Evolutionary conservation across 1,140 invertebrate species (phyloP), one percentile per base, ranked within the genome.

Genomic region (Papilio dardanus): DNA sequence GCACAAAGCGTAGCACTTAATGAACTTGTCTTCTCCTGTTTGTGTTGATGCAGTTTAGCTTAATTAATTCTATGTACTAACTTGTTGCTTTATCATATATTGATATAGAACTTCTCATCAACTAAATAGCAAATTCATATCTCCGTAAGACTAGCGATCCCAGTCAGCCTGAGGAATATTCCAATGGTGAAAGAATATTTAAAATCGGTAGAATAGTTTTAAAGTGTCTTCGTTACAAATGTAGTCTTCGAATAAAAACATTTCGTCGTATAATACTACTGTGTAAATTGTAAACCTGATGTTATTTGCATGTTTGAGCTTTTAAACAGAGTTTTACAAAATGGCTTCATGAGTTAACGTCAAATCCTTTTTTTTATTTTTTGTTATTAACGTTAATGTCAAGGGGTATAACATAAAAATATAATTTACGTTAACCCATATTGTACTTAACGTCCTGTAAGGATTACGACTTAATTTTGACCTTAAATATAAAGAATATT

Each of bases 401-500:
- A 62, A 62, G 24, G 24, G 54, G n/a, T 62, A 12, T 28, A 28
- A 28, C 24, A 62, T 62, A 62, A 62, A 62, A 62, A 62, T 62
- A 30, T 28, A 62, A 62, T 30, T 62, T 62, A 62, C 54, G 54
- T 28, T 12, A 4, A 0, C 10, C 54, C n/a, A 62, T 62, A 30
- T 28, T 62, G 54, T 62, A 24, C 10, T 54, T 62, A 62, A 62
- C 30, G 24, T 62, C 21, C 54, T 62, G 10, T 28, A 30, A 62
- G 54, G 54, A 62, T 62, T 62, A 62, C 24, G 54, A 62, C 54
- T 62, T 28, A 62, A 62, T 62, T 54, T 62, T 62, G 54, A 14
- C 54, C 54, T 62, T 62, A 62, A 24, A 62, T 10, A 62, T 12
- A 58, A 58, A 58, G 50, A 10, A 58, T 30, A 62, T 62, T 62